Base-by-base conservation (phyloP, 2,888 invertebrate species). In the Trachelus tabidus region DNA sequence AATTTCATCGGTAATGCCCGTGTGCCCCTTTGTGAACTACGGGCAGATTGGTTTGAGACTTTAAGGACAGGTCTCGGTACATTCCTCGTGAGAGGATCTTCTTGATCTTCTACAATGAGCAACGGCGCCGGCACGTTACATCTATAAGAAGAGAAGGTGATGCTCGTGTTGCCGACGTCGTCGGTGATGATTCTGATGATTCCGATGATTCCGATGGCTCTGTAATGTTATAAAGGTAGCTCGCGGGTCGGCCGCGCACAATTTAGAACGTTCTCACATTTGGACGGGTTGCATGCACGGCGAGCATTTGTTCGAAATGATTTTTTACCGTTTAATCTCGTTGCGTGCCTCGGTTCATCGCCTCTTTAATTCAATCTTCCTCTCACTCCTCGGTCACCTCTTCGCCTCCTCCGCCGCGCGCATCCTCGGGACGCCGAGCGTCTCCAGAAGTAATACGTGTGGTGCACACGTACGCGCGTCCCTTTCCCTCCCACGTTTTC, bases 341-440 rank as follows among this genome's bases (percentile, higher is more conserved):
- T 77, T 77, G 81, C 81, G 79, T 79, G 81, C 79, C 79, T 74
- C 75, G 76, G 56, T 79, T 79, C 79, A 81, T 77, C 76, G 73
- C 40, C 79, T 77, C 76, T 69, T 79, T 76, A 76, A 79, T 79
- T 77, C 68, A 79, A 79, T 79, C 69, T 74, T 34, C 30, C 34
- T 33, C 74, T 74, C 30, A 12, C 74, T 34, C 74, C 31, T 12
- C 74, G 9, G 74, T n/a, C 74, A 3, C 35, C 71, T 33, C 30
- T 11, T 11, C 11, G 9, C 31, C 31, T 23, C 71, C 77, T 69
- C 34, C 33, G 31, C 34, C 68, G 69, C 56, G 33, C 78, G 33
- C 76, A 68, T 68, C 75, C 56, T 23, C 56, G 23, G 56, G 56
- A 56, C 56, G 56, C 23, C 56, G 56, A 56, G 56, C 56, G 56